Percentiles rank a stretch among this genome's conserved stretches.
Conservation (phyloP, 2,113 vertebrate species). For the Perognathus longimembris region DNA sequence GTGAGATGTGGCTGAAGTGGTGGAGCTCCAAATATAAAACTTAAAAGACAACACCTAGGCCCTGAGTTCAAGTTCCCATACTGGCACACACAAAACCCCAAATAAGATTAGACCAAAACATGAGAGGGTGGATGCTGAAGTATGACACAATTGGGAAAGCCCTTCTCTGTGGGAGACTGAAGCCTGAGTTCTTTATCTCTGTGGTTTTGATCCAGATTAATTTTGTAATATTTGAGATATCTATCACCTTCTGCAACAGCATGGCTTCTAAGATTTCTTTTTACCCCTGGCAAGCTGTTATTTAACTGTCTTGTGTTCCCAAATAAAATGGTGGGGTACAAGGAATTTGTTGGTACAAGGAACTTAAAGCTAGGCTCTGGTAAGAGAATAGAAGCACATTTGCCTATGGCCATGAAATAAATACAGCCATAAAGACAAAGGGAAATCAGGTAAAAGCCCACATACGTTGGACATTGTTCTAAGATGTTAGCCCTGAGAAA, state of each 20-base stretch:
- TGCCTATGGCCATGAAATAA: not conserved
- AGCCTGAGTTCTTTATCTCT: not conserved
- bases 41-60: too few species aligned
- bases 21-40: too few species aligned
- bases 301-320: slow-evolving; percentile 1
- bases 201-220: not conserved
- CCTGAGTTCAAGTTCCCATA: too few species aligned
- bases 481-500: not conserved
- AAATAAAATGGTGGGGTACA: not conserved
- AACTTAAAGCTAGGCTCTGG: not conserved
- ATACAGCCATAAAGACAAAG: not conserved
- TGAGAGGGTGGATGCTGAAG: not conserved
- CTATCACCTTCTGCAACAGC: not conserved
- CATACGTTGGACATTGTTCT: not conserved
- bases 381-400: not conserved
- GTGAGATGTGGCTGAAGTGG: too few species aligned
- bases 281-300: slow-evolving; percentile 17
- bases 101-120: too few species aligned
- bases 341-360: not conserved
- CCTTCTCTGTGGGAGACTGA: too few species aligned
- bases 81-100: too few species aligned
- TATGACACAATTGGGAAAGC: not conserved
- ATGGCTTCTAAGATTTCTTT: not conserved
- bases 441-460: not conserved
- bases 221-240: not conserved